Percentiles rank a stretch among this genome's conserved stretches.
phyloP scores from a whole-genome alignment of 2,797 vertebrate species.

The Eulemur albifrons region DNA sequence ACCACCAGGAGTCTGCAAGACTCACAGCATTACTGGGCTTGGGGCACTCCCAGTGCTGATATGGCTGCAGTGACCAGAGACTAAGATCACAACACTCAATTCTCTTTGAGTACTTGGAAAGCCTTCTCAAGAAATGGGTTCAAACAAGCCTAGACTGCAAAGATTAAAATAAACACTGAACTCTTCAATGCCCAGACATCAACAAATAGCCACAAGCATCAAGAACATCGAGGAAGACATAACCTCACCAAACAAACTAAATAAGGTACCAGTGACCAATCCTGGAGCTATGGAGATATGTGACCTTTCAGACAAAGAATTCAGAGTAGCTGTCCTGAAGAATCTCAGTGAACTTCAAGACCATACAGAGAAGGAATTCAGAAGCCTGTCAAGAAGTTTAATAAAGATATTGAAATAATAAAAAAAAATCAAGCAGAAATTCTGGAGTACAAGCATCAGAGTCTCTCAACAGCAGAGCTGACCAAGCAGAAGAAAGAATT shows the following conservation, averaged over 20 bases:
- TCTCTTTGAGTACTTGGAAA: not conserved
- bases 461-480: not conserved
- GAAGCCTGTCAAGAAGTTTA: not conserved
- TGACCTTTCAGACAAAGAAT: not conserved
- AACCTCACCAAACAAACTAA: not conserved
- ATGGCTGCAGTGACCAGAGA: not conserved
- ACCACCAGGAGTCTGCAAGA: not conserved
- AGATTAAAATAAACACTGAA: not conserved
- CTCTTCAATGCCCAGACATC: not conserved
- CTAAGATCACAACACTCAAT: not conserved
- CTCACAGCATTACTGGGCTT: not conserved
- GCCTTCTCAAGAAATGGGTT: not conserved
- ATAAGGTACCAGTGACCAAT: not conserved
- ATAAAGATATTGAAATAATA: not conserved
- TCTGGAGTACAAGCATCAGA: not conserved
- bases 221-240: not conserved
- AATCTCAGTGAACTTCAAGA: not conserved
- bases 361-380: not conserved
- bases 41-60: not conserved
- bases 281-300: not conserved
- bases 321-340: not conserved
- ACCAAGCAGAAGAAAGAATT: not conserved
- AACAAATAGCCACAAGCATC: not conserved
- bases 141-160: not conserved
- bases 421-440: not conserved